Evolutionary conservation across 2,888 invertebrate genomes (phyloP), one percentile per base, ranked within the genome.

Genomic region (Torymus tubicola): DNA sequence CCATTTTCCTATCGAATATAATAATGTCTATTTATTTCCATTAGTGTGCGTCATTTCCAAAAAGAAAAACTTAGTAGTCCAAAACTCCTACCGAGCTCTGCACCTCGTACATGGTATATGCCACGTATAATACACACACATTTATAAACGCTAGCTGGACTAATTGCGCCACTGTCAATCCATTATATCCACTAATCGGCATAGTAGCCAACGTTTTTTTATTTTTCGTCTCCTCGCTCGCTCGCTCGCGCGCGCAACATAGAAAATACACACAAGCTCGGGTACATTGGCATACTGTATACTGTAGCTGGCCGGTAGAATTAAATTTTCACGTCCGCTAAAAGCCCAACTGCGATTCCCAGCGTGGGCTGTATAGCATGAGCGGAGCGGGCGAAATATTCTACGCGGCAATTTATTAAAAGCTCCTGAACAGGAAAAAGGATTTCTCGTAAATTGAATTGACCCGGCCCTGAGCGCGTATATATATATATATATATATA

Each of bases 351-450:
- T 31, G 31, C 24, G 21, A 75, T 60, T 60, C 50, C 65, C 10
- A 8, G 0, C n/a, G 14, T n/a, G n/a, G n/a, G n/a, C n/a, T n/a
- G n/a, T n/a, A n/a, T n/a, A n/a, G 14, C 0, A 3, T 3, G 31
- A 52, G 50, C 24, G 24, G 21, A 21, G 57, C 24, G 24, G 67
- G 24, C 52, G 16, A 67, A 67, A 60, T 58, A 24, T 42, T 53
- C 31, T 60, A n/a, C 50, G 12, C 16, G 14, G 18, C 67, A 67
- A 75, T 75, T 67, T 75, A 74, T 74, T 65, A 67, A 75, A 75
- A 67, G 75, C 67, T 75, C 31, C 52, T 31, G 60, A 67, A 74
- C 18, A 67, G 24, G 58, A 58, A 67, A 67, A 50, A 74, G n/a
- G 52, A 60, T 75, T 68, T 75, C 53, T 61, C 31, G 42, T 13